Evolutionary conservation across 2,113 vertebrate species (phyloP).

Genomic region (Heptranchias perlo): DNA sequence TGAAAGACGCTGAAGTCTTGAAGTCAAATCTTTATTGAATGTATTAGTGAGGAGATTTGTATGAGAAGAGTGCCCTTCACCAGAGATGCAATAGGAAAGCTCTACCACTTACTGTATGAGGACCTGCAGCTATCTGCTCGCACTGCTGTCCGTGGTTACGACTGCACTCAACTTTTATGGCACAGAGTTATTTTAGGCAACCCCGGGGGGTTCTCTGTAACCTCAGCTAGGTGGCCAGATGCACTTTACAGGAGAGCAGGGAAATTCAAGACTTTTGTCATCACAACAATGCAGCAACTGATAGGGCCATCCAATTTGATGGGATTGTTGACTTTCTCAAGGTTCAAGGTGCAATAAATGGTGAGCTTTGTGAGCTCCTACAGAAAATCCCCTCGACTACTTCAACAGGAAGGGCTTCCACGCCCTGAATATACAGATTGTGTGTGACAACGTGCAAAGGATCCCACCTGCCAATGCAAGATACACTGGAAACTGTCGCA

Average conservation of each 20-base stretch:
- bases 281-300: background rate
- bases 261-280: background rate
- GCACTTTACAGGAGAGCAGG: background rate
- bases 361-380: too few species aligned
- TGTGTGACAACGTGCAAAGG: background rate
- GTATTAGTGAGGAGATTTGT: conserved; percentile 8
- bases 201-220: background rate
- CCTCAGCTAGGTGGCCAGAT: background rate
- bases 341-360: background rate
- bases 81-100: background rate
- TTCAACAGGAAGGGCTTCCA: background rate
- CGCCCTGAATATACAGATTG: background rate
- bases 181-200: background rate
- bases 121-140: background rate
- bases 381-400: background rate
- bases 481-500: background rate
- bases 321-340: background rate
- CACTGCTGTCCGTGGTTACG: background rate
- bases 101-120: background rate
- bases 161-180: background rate
- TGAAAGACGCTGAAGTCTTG: background rate
- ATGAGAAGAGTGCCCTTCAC: background rate
- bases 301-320: background rate
- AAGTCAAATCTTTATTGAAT: conserved; percentile 19
- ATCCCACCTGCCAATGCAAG: background rate